Evolutionary conservation across 2,797 vertebrate genomes (phyloP), one percentile per base, ranked within the genome.

Genomic region (Chelon labrosus): DNA sequence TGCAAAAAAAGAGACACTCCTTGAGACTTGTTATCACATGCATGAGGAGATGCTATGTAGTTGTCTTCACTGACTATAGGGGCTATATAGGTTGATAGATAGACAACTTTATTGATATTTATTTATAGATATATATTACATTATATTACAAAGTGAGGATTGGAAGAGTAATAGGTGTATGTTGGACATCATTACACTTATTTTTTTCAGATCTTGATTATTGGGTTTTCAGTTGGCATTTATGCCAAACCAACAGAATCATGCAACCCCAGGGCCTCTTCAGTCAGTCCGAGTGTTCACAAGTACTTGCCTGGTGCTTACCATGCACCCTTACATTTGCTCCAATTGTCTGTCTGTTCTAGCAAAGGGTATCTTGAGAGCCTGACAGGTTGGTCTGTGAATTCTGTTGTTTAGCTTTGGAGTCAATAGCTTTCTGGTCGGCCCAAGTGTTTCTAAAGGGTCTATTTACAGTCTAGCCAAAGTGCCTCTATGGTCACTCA

Each of bases 1-100:
- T 44, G 56, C 73, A 77, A 76, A 57, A 60, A 73, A 46, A 72
- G 50, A 25, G 16, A 1, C 22, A 22, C 44, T 66, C 66, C 75
- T 58, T 50, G 41, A 46, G 61, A 71, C 25, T 65, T 81, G 35
- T 75, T 74, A 73, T 84, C 39, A 67, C 42, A 70, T 65, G 57
- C 22, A 65, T 31, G 38, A 62, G 44, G 63, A 75, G 44, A 65
- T 70, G 37, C 58, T 61, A 37, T 25, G 52, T 6, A 71, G 39
- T 74, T 79, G 13, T 60, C 50, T 57, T 55, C 11, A 61, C 38
- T 54, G 56, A 69, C 39, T 55, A 63, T 8, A 16, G 49, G 22
- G 5, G 22, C 25, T 27, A 27, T 27, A 27, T 27, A 3, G 25
- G 2, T 27, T 1, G 25, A 4, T 2, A 27, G 25, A 27, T 27